Conservation (phyloP, 2,888 invertebrate genomes). For the Chrysolina oricalcia region DNA sequence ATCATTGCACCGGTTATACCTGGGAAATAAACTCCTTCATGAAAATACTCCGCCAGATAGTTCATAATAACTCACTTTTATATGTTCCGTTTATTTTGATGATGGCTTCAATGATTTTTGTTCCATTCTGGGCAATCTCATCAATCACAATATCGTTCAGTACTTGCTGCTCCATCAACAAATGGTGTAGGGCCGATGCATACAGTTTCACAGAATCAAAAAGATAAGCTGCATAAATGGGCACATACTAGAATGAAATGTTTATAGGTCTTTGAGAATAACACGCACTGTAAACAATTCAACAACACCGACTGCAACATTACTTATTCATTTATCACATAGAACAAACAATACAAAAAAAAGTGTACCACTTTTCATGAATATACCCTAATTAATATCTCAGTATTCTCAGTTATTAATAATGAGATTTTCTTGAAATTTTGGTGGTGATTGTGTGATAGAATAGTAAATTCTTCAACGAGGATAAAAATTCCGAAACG, state of each 20-base stretch:
- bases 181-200: slow-evolving; percentile 79
- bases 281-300: neutral
- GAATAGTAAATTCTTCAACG: no score
- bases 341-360: no score
- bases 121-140: slow-evolving; percentile 87
- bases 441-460: no score
- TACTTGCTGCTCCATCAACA: slow-evolving; percentile 76
- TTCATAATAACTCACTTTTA: slow-evolving; percentile 80
- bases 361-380: no score
- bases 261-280: neutral
- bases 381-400: no score
- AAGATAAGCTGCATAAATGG: slow-evolving; percentile 93
- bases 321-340: no score
- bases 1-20: slow-evolving; percentile 96
- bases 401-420: no score
- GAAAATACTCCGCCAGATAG: neutral
- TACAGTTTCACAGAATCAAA: slow-evolving; percentile 96
- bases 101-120: slow-evolving; percentile 89
- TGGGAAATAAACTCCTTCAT: slow-evolving; percentile 67
- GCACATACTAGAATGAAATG: slow-evolving; percentile 81
- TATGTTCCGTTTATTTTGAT: slow-evolving; percentile 85
- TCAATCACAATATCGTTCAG: slow-evolving; percentile 79
- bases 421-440: no score
- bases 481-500: no score
- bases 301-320: neutral